A percentile compares a stretch with the other conserved stretches of the same genome.
These are phyloP conservation scores for Drosophila chauvacae DNA, from an alignment of 1,140 invertebrate species.

Conservation along the genomic window DNA sequence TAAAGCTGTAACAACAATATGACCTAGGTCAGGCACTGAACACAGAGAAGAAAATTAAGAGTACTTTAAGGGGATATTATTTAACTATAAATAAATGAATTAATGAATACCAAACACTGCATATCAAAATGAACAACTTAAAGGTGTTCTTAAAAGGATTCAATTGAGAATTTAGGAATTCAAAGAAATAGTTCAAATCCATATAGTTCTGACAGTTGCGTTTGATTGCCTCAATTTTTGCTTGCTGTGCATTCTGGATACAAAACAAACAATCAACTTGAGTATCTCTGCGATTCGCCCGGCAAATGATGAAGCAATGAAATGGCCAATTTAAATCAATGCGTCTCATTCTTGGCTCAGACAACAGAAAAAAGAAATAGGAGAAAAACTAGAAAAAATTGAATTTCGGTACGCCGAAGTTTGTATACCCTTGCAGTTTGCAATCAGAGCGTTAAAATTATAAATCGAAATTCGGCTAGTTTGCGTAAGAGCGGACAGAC, in stretches of 20 bases:
- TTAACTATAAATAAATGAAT: background rate
- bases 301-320: slow-evolving; percentile 71
- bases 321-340: slow-evolving; percentile 77
- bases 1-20: slow-evolving; percentile 10
- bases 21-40: background rate
- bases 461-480: too few relatives aligned
- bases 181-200: background rate
- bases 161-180: background rate
- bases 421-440: too few relatives aligned
- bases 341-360: slow-evolving; percentile 37
- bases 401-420: too few relatives aligned
- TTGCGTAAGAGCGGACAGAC: too few relatives aligned
- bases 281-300: slow-evolving; percentile 45
- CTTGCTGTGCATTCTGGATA: slow-evolving; percentile 2
- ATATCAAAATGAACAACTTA: too few relatives aligned
- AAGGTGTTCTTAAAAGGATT: too few relatives aligned
- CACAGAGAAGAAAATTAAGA: background rate
- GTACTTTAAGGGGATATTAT: background rate
- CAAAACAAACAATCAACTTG: slow-evolving; percentile 65
- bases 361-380: slow-evolving; percentile 12
- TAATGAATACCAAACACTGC: too few relatives aligned
- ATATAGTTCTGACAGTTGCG: background rate
- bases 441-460: too few relatives aligned
- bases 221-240: background rate
- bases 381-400: background rate